Base-by-base conservation (phyloP, 2,888 invertebrate genomes). In the Tachystola acroxantha region DNA sequence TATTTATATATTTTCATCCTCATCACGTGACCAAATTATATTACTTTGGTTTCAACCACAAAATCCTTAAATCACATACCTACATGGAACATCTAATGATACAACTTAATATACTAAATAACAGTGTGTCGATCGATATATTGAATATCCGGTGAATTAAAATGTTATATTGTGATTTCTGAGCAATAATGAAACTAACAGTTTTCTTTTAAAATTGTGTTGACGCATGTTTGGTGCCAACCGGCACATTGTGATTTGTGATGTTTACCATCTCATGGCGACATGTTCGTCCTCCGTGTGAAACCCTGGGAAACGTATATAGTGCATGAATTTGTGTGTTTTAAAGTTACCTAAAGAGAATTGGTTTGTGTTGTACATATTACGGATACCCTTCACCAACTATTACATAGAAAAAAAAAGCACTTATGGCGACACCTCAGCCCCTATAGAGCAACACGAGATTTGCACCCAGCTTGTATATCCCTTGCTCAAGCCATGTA, bases 21-120 rank as follows among this genome's bases (percentile, higher is more conserved):
- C 45, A 52, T 34, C 38, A 42, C 51, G 58, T 50, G 48, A 61
- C 69, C 73, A 66, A 71, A 70, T 69, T 45, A 13, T 68, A 71
- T 73, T 48, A 62, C 69, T 71, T 73, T 72, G 68, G 68, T 61
- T 57, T 39, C 27, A 24, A 14, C 22, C 30, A 36, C 34, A 26
- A 32, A 13, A 19, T 7, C 7, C 11, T 10, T 19, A 24, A 20
- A 11, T 16, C 16, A 11, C 28, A 31, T 26, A 27, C 29, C 12
- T 27, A 19, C 20, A 30, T 26, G 3, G 25, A 34, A 34, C 34
- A 34, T 13, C 10, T 19, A 19, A 34, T 10, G 16, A 34, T 36
- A 28, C n/a, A n/a, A n/a, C n/a, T n/a, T 36, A 27, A 22, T 11
- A 31, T 40, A 31, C 40, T 13, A 28, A 46, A 43, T 46, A 38